Base-by-base conservation (phyloP, 2,888 invertebrate genomes). In the Carpatolechia fugitivella region DNA sequence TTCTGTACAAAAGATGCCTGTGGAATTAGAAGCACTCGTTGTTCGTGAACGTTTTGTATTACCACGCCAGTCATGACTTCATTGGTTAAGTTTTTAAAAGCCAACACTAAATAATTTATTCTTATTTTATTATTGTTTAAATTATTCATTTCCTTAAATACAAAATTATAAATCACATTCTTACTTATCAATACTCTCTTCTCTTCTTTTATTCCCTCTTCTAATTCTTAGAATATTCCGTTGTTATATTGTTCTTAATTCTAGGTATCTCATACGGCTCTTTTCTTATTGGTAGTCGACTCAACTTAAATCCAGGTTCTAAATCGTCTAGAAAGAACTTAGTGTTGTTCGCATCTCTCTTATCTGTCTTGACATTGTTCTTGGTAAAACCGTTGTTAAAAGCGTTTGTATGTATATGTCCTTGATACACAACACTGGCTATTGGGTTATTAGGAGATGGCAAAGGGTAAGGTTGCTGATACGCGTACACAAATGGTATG, bases 401-500 rank as follows among this genome's bases (percentile, higher is more conserved):
- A 0, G 67, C 38, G 11, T 76, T 71, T 1, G 74, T 59, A 5
- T 75, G 74, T 50, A 80, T 72, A 31, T 74, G 77, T 0, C 80
- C 78, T 11, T 77, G 75, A 18, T 80, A 81, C 0, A 78, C 60
- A 0, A 78, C 60, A 24, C 62, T 79, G 0, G 74, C 72, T 0
- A 76, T 56, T 0, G 69, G 69, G 0, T 50, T 24, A 2, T 74
- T 64, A 1, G 52, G 55, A 1, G 61, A 50, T 0, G 65, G 52
- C 0, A 59, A 4, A 1, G 59, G 56, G 11, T 58, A 69, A 0
- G 76, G 60, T 4, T 72, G 69, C 40, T 78, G 75, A 10, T 72
- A 76, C 0, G 78, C 73, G 20, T 80, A 81, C 0, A 76, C 58
- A 18, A 79, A 79, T 0, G 81, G 81, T 55, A 80, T 72, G 0